Percentiles rank a stretch among this genome's conserved stretches.
Conservation (phyloP, 2,113 vertebrate genomes). For the Melanocharis versteri region DNA sequence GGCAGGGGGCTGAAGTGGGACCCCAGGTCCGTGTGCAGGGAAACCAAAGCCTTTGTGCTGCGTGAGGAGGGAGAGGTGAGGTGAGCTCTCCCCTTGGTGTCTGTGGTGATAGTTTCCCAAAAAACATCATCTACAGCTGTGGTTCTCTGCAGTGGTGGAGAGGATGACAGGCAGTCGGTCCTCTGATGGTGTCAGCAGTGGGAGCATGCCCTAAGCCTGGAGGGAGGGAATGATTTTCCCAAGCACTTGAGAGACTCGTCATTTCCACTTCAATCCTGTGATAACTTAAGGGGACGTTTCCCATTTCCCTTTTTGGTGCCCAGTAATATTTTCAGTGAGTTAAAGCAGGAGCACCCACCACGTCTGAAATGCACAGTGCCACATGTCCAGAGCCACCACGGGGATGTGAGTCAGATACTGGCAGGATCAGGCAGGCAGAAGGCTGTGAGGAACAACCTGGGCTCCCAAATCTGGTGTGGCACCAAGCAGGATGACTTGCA, state of each 20-base stretch:
- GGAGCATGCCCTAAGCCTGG: background rate
- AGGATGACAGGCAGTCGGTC: background rate
- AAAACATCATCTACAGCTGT: background rate
- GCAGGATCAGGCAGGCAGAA: accelerated
- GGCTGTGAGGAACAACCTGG: background rate
- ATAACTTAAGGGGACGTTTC: background rate
- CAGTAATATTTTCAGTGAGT: background rate
- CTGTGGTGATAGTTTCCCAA: background rate
- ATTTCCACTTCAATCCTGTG: background rate
- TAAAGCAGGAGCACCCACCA: background rate
- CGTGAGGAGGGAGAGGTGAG: background rate
- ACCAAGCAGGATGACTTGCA: background rate
- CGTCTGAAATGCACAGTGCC: background rate
- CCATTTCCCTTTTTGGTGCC: background rate
- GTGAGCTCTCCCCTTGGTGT: background rate
- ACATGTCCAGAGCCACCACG: background rate
- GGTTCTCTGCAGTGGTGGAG: background rate
- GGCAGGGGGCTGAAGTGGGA: background rate
- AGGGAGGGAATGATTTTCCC: background rate
- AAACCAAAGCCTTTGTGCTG: background rate
- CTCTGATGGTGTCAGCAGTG: background rate
- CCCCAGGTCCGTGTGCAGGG: accelerated
- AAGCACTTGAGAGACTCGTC: background rate
- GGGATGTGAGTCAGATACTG: background rate
- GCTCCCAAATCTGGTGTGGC: background rate